Evolutionary conservation across 2,888 invertebrate genomes (phyloP).

Genomic region (Tanypteryx hageni): DNA sequence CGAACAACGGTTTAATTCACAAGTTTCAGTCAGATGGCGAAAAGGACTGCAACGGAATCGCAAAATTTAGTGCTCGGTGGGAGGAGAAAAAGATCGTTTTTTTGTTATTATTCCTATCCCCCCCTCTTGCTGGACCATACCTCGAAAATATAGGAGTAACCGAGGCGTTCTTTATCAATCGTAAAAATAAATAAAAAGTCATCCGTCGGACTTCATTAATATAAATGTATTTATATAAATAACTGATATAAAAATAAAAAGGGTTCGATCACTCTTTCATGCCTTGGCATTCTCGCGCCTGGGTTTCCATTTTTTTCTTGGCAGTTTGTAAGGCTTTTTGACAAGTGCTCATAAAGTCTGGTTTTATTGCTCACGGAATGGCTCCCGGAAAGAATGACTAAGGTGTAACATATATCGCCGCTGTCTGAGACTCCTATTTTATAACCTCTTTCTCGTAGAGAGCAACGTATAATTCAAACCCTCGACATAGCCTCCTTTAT

Average conservation of each 20-base stretch:
- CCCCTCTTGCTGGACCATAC: no score
- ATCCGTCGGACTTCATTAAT: no score
- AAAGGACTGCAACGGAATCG: not conserved
- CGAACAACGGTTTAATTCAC: not conserved
- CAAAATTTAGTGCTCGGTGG: no score
- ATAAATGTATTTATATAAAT: no score
- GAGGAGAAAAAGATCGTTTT: no score
- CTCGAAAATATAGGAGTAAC: no score
- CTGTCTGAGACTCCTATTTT: conserved; percentile 41
- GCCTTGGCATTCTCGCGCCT: not conserved
- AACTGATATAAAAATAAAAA: no score
- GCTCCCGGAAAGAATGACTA: conserved; percentile 51
- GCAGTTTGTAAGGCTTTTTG: conserved; percentile 54
- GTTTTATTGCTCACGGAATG: conserved; percentile 54
- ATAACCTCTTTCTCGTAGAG: not conserved
- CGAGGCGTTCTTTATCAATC: no score
- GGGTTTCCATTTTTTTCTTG: not conserved
- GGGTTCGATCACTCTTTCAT: no score
- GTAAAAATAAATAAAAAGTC: no score
- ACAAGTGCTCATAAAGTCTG: conserved; percentile 53
- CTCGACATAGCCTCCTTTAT: not conserved
- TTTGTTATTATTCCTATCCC: no score
- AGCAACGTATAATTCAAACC: conserved; percentile 44
- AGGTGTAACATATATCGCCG: conserved; percentile 58
- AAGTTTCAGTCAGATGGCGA: not conserved